phyloP scores from a whole-genome alignment of 2,113 vertebrate species.

The Merops nubicus region DNA sequence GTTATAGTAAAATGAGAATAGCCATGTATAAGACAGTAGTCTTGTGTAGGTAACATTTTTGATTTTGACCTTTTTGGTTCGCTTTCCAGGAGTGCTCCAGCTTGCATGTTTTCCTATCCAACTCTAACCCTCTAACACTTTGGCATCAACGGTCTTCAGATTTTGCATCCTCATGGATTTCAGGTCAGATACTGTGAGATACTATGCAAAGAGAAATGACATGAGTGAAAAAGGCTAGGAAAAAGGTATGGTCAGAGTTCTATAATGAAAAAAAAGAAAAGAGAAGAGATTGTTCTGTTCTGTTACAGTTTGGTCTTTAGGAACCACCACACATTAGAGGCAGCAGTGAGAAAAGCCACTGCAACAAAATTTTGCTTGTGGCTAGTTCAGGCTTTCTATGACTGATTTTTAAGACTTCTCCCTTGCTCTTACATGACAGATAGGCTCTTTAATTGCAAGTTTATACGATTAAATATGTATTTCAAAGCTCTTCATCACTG shows the following conservation, averaged over 20 bases:
- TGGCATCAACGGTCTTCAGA: neutral
- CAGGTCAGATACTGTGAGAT: neutral
- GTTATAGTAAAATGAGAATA: neutral
- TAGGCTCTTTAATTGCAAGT: neutral
- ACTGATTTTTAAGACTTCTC: neutral
- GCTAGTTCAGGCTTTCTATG: neutral
- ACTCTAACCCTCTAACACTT: neutral
- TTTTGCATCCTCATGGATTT: neutral
- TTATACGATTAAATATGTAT: neutral
- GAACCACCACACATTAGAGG: neutral
- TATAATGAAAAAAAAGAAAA: neutral
- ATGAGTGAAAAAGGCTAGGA: neutral
- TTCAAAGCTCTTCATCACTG: neutral
- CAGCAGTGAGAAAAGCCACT: neutral
- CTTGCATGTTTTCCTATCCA: neutral
- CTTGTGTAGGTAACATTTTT: neutral
- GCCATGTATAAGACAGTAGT: neutral
- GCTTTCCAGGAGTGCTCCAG: neutral
- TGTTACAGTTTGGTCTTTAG: neutral
- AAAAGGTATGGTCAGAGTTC: neutral
- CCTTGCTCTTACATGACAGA: neutral
- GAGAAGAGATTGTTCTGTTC: neutral
- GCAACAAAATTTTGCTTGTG: neutral
- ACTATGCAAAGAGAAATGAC: neutral
- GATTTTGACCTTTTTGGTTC: neutral